Evolutionary conservation across 2,797 vertebrate genomes (phyloP), one percentile per base, ranked within the genome.

Genomic region (Pterois miles): DNA sequence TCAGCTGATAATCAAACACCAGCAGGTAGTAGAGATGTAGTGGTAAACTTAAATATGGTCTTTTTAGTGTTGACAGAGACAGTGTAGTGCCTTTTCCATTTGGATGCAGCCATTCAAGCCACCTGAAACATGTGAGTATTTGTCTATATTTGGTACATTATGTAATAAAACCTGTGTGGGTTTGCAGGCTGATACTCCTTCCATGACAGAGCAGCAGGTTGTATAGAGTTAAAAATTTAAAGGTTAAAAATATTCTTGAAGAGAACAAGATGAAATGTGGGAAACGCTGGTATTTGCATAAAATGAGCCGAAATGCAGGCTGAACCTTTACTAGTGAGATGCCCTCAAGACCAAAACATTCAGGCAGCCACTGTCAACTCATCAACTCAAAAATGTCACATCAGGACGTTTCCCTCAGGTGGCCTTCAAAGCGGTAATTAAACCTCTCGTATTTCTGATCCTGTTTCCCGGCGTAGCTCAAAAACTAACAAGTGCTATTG

Each of bases 101-200:
- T 46, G 40, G 1, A 46, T 46, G 18, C 40, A 46, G 0, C 40
- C 0, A 46, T 46, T 46, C 0, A 7, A 46, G 40, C 40, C 16
- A 46, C 16, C 40, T 20, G 18, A n/a, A n/a, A 46, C n/a, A n/a
- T n/a, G n/a, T n/a, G n/a, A n/a, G n/a, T n/a, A n/a, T n/a, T n/a
- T n/a, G n/a, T n/a, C n/a, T n/a, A n/a, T n/a, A n/a, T n/a, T n/a
- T n/a, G n/a, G n/a, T n/a, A n/a, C n/a, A n/a, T n/a, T n/a, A n/a
- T n/a, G n/a, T n/a, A n/a, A n/a, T n/a, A n/a, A n/a, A n/a, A n/a
- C n/a, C n/a, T n/a, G n/a, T n/a, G n/a, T n/a, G n/a, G n/a, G n/a
- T n/a, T n/a, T n/a, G n/a, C n/a, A n/a, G n/a, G n/a, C n/a, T n/a
- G n/a, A n/a, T n/a, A n/a, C n/a, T 46, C 40, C 25, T 22, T 8